phyloP scores from a whole-genome alignment of 2,888 invertebrate species.

The Fragum whitleyi region DNA sequence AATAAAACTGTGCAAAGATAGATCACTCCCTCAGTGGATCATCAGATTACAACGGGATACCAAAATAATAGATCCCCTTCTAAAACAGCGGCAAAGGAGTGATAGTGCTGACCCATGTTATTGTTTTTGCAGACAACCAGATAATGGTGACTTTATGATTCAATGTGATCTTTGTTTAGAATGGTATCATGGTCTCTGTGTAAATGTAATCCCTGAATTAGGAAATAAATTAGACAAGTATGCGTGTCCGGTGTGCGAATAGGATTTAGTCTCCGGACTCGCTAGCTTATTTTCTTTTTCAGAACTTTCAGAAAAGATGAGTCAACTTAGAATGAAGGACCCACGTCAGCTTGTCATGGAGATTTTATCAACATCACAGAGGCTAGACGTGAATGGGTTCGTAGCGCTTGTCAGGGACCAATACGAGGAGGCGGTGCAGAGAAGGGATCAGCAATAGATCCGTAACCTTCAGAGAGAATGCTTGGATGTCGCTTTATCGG shows the following conservation, averaged over 20 bases:
- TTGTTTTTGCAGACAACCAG: neutral
- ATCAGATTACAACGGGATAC: neutral
- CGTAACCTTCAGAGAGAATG: neutral
- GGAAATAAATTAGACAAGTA: neutral
- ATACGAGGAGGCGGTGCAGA: neutral
- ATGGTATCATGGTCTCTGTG: conserved; percentile 3
- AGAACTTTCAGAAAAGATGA: neutral
- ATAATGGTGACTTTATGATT: conserved; percentile 5
- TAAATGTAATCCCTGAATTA: neutral
- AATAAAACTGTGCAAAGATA: conserved; percentile 35
- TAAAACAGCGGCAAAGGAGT: neutral
- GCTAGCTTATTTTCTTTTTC: neutral
- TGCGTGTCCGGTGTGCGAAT: conserved; percentile 7
- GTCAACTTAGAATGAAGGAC: neutral
- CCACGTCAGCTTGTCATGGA: neutral
- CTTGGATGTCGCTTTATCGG: neutral
- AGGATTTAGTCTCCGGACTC: neutral
- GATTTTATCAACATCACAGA: neutral
- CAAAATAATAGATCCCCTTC: neutral
- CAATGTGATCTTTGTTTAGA: neutral
- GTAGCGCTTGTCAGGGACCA: neutral
- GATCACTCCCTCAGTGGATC: conserved; percentile 35
- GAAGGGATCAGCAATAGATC: neutral
- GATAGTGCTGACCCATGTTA: neutral
- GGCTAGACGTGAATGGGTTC: neutral